phyloP scores from a whole-genome alignment of 1,140 invertebrate species.

The Choristoneura fumiferana region DNA sequence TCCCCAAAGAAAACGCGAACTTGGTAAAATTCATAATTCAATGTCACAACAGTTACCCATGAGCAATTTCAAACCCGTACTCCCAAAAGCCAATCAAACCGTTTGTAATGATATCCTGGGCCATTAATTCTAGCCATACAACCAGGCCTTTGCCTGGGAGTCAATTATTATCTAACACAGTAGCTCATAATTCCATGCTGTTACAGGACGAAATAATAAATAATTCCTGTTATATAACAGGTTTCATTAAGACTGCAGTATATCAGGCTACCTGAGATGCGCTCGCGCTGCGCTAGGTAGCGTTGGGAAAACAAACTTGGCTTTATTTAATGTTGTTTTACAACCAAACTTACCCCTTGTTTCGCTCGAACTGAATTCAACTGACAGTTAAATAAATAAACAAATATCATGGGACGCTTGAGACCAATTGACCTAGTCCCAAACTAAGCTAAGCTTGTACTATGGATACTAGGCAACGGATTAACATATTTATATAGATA shows the following conservation, averaged over 20 bases:
- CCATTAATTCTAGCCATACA: neutral
- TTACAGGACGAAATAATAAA: conserved; percentile 65
- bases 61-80: no score
- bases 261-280: conserved; percentile 63
- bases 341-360: no score
- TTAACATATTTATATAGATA: no score
- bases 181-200: conserved; percentile 54
- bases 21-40: no score
- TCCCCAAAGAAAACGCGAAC: no score
- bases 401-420: no score
- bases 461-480: no score
- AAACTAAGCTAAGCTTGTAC: no score
- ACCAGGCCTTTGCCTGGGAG: conserved; percentile 49
- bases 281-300: conserved; percentile 42
- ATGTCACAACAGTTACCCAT: no score
- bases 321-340: neutral
- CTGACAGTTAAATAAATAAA: no score
- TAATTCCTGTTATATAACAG: conserved; percentile 72
- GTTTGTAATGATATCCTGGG: conserved; percentile 13
- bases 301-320: conserved; percentile 29
- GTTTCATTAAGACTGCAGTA: conserved; percentile 71
- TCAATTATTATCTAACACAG: conserved; percentile 70
- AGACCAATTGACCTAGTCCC: no score
- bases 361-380: no score
- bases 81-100: conserved; percentile 7